A percentile compares a stretch with the other conserved stretches of the same genome.
Conservation (phyloP, 2,113 vertebrate genomes). For the Scophthalmus maximus region DNA sequence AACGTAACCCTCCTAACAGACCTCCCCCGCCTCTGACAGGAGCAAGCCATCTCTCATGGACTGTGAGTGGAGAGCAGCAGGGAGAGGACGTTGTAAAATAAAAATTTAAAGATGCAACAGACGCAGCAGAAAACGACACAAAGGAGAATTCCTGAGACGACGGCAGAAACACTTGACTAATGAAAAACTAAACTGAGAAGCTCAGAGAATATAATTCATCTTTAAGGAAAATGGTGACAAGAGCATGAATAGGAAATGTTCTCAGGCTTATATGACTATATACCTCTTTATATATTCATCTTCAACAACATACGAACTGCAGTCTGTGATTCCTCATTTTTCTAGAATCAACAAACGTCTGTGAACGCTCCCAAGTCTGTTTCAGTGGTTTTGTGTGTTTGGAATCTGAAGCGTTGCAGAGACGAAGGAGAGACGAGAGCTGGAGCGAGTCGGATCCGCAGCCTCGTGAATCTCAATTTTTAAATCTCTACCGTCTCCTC, state of each 20-base stretch:
- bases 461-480: conserved; percentile 52
- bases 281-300: too few relatives aligned
- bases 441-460: conserved; percentile 41
- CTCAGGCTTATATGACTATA: not conserved
- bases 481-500: conserved; percentile 56
- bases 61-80: not conserved
- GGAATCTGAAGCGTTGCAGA: conserved; percentile 7
- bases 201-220: conserved; percentile 45
- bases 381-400: not conserved
- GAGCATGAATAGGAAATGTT: conserved; percentile 15
- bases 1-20: too few relatives aligned
- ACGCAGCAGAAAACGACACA: not conserved
- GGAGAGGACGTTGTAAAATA: too few relatives aligned
- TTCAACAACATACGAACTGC: not conserved
- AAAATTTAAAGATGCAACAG: not conserved
- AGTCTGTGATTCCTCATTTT: not conserved
- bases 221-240: conserved; percentile 14
- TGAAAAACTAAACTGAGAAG: conserved; percentile 17
- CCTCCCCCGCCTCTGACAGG: too few relatives aligned
- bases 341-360: too few relatives aligned
- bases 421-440: conserved; percentile 7
- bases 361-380: not conserved
- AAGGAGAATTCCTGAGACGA: not conserved
- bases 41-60: conserved; percentile 1
- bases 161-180: not conserved